Conservation (phyloP, 1,140 invertebrate species). For the Eriosoma lanigerum region DNA sequence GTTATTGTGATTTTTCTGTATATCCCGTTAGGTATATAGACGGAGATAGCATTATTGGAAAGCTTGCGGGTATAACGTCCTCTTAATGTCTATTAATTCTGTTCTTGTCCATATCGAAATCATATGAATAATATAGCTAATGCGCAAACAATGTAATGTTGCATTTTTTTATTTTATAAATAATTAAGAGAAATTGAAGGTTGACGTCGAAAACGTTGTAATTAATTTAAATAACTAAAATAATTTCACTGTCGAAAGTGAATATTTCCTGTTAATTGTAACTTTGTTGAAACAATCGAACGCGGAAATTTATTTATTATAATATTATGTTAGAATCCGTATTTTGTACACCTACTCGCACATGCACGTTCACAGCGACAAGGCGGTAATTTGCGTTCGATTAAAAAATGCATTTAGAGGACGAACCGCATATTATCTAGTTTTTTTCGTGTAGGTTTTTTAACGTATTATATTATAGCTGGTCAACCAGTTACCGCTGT, state of each 20-base stretch:
- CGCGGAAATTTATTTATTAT: conserved; percentile 1
- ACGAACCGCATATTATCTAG: background rate
- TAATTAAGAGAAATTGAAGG: conserved; percentile 30
- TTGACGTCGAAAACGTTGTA: background rate
- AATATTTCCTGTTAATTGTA: conserved; percentile 40
- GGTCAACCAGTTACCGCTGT: too few relatives aligned
- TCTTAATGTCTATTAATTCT: too few relatives aligned
- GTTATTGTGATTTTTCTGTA: too few relatives aligned
- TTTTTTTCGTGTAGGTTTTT: conserved; percentile 10
- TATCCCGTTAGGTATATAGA: too few relatives aligned
- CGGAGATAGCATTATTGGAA: too few relatives aligned
- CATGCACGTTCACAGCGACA: too few relatives aligned
- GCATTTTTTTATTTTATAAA: background rate
- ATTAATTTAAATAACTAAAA: background rate
- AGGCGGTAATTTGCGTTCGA: too few relatives aligned
- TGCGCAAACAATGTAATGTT: background rate
- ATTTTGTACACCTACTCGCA: background rate
- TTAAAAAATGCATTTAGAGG: background rate
- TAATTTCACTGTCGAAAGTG: conserved; percentile 18
- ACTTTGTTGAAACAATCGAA: background rate
- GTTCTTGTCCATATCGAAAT: too few relatives aligned
- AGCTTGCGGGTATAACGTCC: too few relatives aligned
- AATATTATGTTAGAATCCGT: too few relatives aligned
- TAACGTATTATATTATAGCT: background rate
- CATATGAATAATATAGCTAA: too few relatives aligned